Evolutionary conservation across 2,113 vertebrate genomes (phyloP), one percentile per base, ranked within the genome.

Genomic region (Psephotus haematonotus): DNA sequence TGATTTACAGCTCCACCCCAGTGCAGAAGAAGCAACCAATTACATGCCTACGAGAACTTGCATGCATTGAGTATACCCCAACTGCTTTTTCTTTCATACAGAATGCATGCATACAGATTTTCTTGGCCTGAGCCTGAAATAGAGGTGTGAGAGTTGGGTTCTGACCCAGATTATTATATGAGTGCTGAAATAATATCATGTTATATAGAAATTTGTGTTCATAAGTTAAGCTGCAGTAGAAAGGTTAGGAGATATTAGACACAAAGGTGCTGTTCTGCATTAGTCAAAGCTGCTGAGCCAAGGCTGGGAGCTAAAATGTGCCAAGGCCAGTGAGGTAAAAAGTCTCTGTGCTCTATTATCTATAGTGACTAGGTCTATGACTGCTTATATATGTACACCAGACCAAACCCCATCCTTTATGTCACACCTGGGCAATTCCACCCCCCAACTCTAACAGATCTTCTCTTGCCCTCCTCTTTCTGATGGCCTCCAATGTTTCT

Each of bases 1-100:
- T 95, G 80, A 94, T 96, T 96, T 97, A 94, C 60, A 75, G 35
- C 67, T 95, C 85, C 85, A 80, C 33, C 31, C 75, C 39, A 70
- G 55, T 14, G 39, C 75, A 81, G 63, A 80, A 9, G 46, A 46
- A 90, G 68, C 53, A 93, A 71, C 75, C 92, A 83, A 85, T 93
- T 93, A 68, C 55, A 70, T 39, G 39, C 65, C 68, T 81, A n/a
- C 6, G 3, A 59, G 50, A 85, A 78, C 88, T 60, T 28, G 59
- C 59, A 74, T 59, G 33, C 35, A 43, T 23, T 39, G 69, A 82
- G 9, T 31, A 63, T 17, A 81, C 59, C 37, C 71, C 80, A 83
- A 47, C 31, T 90, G 68, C 39, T 92, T 93, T 59, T 35, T 75
- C 22, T 35, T 77, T 33, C 14, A 2, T 29, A 9, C 9, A 31